These are phyloP conservation scores for Ecliptopera silaceata DNA, from an alignment of 2,888 invertebrate genomes.

Conservation along the genomic window DNA sequence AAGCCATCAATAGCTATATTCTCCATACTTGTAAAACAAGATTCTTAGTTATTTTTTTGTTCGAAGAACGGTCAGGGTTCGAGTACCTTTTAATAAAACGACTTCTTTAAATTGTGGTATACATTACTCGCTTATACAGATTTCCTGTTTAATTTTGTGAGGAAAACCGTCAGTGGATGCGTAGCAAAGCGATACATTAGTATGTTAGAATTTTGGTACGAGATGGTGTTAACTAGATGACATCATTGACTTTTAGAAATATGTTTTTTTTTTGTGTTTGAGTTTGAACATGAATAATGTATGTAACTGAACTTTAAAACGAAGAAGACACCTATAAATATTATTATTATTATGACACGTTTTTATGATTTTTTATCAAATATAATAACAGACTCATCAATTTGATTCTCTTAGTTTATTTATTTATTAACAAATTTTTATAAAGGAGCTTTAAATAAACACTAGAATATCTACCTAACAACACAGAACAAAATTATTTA, in stretches of 20 bases:
- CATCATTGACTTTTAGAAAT: slow-evolving; percentile 12
- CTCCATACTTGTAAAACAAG: slow-evolving; percentile 33
- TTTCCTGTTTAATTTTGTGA: neutral
- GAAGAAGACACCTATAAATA: neutral
- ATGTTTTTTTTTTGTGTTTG: slow-evolving; percentile 4
- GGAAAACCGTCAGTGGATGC: neutral
- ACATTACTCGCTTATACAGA: slow-evolving; percentile 4
- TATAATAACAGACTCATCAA: no score
- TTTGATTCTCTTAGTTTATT: no score
- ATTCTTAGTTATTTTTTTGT: slow-evolving; percentile 37
- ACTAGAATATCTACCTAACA: no score
- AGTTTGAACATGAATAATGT: slow-evolving; percentile 1
- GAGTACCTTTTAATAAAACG: neutral
- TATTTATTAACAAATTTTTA: no score
- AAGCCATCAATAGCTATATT: slow-evolving; percentile 23
- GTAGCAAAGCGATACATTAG: neutral
- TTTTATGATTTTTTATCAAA: no score
- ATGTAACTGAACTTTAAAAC: slow-evolving; percentile 4
- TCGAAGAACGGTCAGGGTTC: slow-evolving; percentile 31
- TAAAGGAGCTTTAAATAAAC: no score
- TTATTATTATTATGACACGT: no score
- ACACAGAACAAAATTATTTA: no score
- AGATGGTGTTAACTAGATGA: slow-evolving; percentile 12
- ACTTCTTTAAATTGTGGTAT: neutral
- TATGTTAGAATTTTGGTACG: neutral